phyloP scores from a whole-genome alignment of 1,140 invertebrate genomes.

The Meloidogyne floridensis region DNA sequence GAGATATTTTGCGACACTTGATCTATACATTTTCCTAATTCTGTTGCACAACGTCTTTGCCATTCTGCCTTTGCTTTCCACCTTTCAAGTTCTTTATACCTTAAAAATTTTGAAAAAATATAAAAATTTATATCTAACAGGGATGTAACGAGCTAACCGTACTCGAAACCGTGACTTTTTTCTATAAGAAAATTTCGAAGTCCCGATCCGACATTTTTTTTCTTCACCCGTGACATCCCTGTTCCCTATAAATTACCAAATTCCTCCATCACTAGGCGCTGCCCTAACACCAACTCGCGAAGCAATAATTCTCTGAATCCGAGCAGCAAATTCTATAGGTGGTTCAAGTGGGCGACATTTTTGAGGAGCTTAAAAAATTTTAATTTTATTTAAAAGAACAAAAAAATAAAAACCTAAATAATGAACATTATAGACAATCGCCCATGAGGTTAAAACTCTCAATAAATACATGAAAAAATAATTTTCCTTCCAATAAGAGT shows the following conservation, averaged over 20 bases:
- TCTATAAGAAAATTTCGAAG: too few relatives aligned
- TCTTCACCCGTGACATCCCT: too few relatives aligned
- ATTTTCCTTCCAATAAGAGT: conserved; percentile 49
- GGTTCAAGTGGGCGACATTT: conserved; percentile 30
- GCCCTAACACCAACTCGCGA: conserved; percentile 17
- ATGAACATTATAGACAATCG: conserved; percentile 51
- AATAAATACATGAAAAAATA: conserved; percentile 45
- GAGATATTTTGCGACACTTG: not conserved
- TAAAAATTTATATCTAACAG: too few relatives aligned
- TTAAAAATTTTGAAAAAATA: not conserved
- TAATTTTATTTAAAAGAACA: not conserved
- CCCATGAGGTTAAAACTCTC: conserved; percentile 53
- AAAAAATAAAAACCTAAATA: conserved; percentile 38
- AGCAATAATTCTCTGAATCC: conserved; percentile 40
- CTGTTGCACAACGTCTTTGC: conserved; percentile 17
- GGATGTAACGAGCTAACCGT: too few relatives aligned
- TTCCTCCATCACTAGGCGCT: conserved; percentile 18
- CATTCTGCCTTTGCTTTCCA: conserved; percentile 19
- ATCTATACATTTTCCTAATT: conserved; percentile 14
- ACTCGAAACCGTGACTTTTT: too few relatives aligned
- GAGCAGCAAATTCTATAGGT: conserved; percentile 45
- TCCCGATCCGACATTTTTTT: too few relatives aligned
- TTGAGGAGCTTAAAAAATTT: conserved; percentile 34
- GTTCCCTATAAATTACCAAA: conserved; percentile 18
- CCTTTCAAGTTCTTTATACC: conserved; percentile 20